Base-by-base conservation (phyloP, 2,888 invertebrate species). In the Dugesia japonica region DNA sequence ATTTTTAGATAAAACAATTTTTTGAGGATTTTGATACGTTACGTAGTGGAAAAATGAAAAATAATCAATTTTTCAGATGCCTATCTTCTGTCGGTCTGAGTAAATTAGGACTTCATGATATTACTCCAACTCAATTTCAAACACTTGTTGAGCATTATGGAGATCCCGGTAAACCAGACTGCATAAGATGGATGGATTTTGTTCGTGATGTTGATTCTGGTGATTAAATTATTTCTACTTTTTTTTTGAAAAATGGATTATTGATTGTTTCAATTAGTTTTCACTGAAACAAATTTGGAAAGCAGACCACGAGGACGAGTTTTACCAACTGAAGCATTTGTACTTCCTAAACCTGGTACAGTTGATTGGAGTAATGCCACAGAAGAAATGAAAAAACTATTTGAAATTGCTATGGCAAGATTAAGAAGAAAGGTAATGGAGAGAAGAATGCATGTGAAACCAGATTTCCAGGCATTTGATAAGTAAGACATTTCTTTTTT, bases 401-500 rank as follows among this genome's bases (percentile, higher is more conserved):
- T 81, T 74, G 80, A 82, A 20, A 77, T 80, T 1, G 81, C 83
- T 23, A 83, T 85, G 83, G 79, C 81, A 28, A 79, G 82, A 26
- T 79, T 84, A 56, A 79, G 81, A 26, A 80, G 81, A 77, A 79
- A 83, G 33, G 81, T 81, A 0, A 80, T 81, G 38, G 82, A 83
- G 78, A 79, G 84, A 78, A 79, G 84, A 23, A 81, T 84, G 9
- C 81, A 83, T 1, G 80, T 81, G 72, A 82, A 82, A 79, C 84
- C 84, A 56, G 81, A 81, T 15, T 84, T 85, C 79, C 82, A 82
- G 78, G 84, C 84, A 76, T 85, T 85, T 81, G 85, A 85, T 78
- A 83, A 79, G 84, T 84, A 78, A 73, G 33, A 20, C 31, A 23
- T 31, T 31, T 28, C 33, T 28, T 73, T 20, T 17, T 0, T 73